Base-by-base conservation (phyloP, 2,797 vertebrate genomes). In the Sphenodon punctatus region DNA sequence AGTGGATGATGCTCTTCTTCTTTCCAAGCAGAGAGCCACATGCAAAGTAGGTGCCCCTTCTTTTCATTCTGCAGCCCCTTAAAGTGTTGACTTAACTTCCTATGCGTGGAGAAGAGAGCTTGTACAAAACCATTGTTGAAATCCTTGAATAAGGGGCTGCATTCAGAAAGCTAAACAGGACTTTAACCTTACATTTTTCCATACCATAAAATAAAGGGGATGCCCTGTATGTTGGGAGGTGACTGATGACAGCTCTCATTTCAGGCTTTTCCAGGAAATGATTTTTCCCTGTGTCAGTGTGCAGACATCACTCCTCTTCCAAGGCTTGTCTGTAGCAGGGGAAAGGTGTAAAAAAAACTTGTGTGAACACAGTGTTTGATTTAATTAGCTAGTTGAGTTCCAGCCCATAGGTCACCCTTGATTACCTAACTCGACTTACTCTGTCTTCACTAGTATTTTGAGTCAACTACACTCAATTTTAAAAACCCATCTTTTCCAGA, bases 11-110 rank as follows among this genome's bases (percentile, higher is more conserved):
- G 34, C 58, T 36, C 22, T 15, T 4, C n/a, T 23, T 10, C 30
- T 15, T 6, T 27, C 48, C 20, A 12, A 10, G 30, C 20, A 55
- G 36, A 22, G 58, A 13, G 5, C 36, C 30, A 22, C 23, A 36
- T 13, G 22, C 55, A 36, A 36, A 23, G 30, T 32, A 22, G 58
- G 55, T 58, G 36, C 14, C 19, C 32, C 30, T 11, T 36, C 20
- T 14, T 32, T 20, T 58, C 22, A 23, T 22, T 20, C 15, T 55
- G 60, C 38, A 36, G 17, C 23, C 23, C 27, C 55, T 14, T 22
- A 22, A 1, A n/a, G 43, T 23, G 19, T 10, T 15, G 4, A 16
- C 4, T 1, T 16, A 41, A n/a, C 12, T 6, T 13, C 53, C 13
- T 16, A 10, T 6, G 34, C 42, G 42, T 20, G 55, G 23, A 36